These are phyloP conservation scores for Anoplopoma fimbria DNA, from an alignment of 2,113 vertebrate species.

Conservation along the genomic window DNA sequence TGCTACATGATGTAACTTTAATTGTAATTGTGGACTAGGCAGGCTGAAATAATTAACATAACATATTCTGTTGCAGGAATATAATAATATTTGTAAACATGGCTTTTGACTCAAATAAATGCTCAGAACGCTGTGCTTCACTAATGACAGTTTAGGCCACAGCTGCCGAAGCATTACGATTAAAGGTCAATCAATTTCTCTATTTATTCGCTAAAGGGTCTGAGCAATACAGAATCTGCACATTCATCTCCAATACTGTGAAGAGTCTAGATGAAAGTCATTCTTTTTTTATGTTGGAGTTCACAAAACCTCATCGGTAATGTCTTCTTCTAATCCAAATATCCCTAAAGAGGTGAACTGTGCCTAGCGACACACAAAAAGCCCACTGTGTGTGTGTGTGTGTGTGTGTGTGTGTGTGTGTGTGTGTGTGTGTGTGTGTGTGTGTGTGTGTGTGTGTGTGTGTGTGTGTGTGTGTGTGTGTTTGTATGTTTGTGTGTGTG, in stretches of 20 bases:
- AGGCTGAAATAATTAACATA: not conserved
- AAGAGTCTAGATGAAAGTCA: not conserved
- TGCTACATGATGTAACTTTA: not conserved
- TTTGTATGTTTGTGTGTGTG: not conserved
- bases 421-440: not conserved
- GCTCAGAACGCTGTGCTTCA: not conserved
- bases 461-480: not conserved
- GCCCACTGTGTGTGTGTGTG: not conserved
- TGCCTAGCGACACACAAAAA: not conserved
- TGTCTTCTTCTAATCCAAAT: not conserved
- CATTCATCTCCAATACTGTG: not conserved
- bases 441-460: not conserved
- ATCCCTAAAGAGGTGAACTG: not conserved
- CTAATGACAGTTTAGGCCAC: not conserved
- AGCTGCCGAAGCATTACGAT: not conserved
- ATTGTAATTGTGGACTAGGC: not conserved
- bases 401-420: not conserved
- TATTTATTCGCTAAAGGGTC: not conserved
- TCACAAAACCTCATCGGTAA: not conserved
- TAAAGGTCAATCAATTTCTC: slow-evolving; percentile 9
- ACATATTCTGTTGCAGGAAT: not conserved
- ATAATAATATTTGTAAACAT: not conserved
- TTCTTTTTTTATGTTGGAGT: not conserved
- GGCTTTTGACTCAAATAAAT: not conserved
- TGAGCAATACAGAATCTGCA: not conserved